Evolutionary conservation across 2,797 vertebrate species (phyloP), one percentile per base, ranked within the genome.

Genomic region (Chrysocyon brachyurus): DNA sequence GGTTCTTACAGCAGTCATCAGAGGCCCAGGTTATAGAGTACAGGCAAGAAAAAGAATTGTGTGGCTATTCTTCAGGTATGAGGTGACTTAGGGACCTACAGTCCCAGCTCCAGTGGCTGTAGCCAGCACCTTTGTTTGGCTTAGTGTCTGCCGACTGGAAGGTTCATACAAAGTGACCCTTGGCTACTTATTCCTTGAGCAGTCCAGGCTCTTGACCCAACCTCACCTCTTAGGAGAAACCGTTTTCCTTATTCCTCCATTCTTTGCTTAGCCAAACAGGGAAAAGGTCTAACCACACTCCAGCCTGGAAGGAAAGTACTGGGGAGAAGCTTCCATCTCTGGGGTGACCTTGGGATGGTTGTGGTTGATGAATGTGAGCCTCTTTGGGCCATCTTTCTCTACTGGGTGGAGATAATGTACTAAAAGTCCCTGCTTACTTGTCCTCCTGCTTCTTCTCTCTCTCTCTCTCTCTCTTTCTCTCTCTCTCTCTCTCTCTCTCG

Each of bases 381-480:
- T 87, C 81, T 77, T 94, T 49, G 93, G 79, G 87, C 87, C 90
- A n/a, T 85, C 92, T 90, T 94, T 75, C 92, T 96, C 82, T 93
- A 66, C 87, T 89, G 92, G 95, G 96, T 49, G 17, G 91, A 97
- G 73, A 66, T 64, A 31, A 68, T 96, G 66, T 97, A 36, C 88
- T 94, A 33, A 95, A 97, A 31, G 84, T 91, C 78, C 66, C 96
- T 92, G 96, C 92, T 97, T 95, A 97, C 92, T 90, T 97, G 97
- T 97, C 78, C 91, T 98, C 95, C 92, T 97, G 90, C 96, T 97
- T 98, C 90, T 97, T 87, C 78, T 95, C 49, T 97, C 88, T 96
- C 59, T 97, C 28, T 95, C n/a, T 97, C 40, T 97, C 24, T 97
- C 68, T 91, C 64, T 33, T 33, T 36, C 1, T 82, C 78, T 95